These are phyloP conservation scores for Rhipidura dahli DNA, from an alignment of 2,113 vertebrate genomes.

Conservation along the genomic window DNA sequence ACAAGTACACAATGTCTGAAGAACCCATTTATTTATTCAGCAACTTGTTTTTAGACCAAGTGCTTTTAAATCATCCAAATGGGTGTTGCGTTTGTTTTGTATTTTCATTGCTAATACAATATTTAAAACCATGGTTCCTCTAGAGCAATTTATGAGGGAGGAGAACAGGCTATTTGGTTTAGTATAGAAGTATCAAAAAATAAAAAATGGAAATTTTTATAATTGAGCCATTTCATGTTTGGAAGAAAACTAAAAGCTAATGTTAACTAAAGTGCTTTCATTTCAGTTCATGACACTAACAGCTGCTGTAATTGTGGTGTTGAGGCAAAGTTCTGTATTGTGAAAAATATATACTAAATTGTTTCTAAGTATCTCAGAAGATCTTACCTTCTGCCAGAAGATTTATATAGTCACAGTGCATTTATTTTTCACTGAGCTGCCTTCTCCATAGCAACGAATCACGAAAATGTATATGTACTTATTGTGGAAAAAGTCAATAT, in stretches of 20 bases:
- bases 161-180: not conserved
- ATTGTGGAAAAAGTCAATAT: not conserved
- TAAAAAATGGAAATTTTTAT: slow-evolving; percentile 6
- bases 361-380: slow-evolving; percentile 28
- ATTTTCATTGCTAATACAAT: not conserved
- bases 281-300: slow-evolving; percentile 64
- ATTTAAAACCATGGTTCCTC: not conserved
- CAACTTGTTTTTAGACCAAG: not conserved
- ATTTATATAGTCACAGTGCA: not conserved
- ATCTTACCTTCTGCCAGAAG: slow-evolving; percentile 8
- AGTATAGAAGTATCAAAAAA: not conserved
- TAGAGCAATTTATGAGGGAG: not conserved
- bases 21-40: not conserved
- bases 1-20: not conserved
- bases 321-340: slow-evolving; percentile 9
- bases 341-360: slow-evolving; percentile 44
- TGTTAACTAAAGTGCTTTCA: slow-evolving; percentile 12
- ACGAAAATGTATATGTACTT: not conserved
- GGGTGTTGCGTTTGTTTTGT: not conserved
- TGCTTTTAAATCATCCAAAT: not conserved
- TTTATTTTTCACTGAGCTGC: slow-evolving; percentile 27
- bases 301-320: slow-evolving; percentile 39
- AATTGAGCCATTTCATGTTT: slow-evolving; percentile 7
- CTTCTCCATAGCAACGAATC: slow-evolving; percentile 27
- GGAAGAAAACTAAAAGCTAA: slow-evolving; percentile 25